Conservation (phyloP, 2,888 invertebrate genomes). For the Tetanocera ferruginea region DNA sequence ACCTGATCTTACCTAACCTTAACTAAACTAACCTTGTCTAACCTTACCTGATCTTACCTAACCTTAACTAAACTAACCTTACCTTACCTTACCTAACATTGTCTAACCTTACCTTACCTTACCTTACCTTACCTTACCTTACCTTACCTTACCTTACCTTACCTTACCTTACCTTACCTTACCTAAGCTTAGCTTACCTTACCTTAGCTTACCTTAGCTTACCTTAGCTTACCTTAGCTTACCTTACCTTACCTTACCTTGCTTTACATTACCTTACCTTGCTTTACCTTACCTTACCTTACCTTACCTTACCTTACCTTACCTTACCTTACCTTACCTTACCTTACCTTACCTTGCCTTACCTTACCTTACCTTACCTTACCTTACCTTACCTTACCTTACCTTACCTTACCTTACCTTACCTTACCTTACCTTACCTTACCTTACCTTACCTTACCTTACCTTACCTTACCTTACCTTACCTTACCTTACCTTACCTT, state of each 20-base stretch:
- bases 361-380: neutral
- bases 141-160: neutral
- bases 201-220: neutral
- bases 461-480: neutral
- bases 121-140: too few species aligned
- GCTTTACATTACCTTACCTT: neutral
- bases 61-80: too few species aligned
- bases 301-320: neutral
- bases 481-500: neutral
- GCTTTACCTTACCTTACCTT: neutral
- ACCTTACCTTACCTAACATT: too few species aligned
- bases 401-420: neutral
- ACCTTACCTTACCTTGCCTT: neutral
- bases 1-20: too few species aligned
- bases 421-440: neutral
- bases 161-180: neutral
- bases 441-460: neutral
- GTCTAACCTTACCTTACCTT: too few species aligned
- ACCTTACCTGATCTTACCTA: too few species aligned
- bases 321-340: neutral
- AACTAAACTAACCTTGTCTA: too few species aligned
- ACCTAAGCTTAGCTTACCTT: neutral
- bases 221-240: neutral
- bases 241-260: neutral
- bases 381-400: neutral